Evolutionary conservation across 2,797 vertebrate species (phyloP).

Genomic region (Chelonia mydas): DNA sequence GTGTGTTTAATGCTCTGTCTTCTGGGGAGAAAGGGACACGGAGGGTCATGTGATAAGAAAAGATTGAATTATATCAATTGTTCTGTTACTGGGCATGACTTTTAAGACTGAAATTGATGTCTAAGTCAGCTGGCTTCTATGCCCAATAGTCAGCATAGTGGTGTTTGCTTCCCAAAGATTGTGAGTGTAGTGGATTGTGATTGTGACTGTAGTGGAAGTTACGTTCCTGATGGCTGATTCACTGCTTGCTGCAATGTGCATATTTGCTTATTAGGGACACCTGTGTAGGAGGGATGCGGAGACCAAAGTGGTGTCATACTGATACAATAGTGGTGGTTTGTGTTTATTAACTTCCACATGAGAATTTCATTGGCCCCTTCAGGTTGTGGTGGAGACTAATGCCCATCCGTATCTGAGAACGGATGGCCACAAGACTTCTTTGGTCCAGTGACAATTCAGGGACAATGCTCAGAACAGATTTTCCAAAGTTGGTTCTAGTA

Average conservation of each 20-base stretch:
- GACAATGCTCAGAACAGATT: not conserved
- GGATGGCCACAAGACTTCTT: not conserved
- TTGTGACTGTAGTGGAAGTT: too few relatives aligned
- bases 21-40: too few relatives aligned
- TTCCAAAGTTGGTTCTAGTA: not conserved
- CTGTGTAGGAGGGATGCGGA: not conserved
- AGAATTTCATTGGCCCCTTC: not conserved
- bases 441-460: not conserved
- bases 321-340: not conserved
- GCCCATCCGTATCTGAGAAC: not conserved
- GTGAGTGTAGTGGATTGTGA: too few relatives aligned
- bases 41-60: too few relatives aligned
- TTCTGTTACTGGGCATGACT: too few relatives aligned
- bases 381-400: not conserved
- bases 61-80: too few relatives aligned
- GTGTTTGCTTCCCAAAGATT: too few relatives aligned
- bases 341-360: not conserved
- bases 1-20: too few relatives aligned
- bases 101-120: too few relatives aligned
- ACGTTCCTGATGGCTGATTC: not conserved
- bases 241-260: not conserved
- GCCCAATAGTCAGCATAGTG: too few relatives aligned
- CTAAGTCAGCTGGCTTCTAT: too few relatives aligned
- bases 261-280: not conserved
- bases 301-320: not conserved